Evolutionary conservation across 2,113 vertebrate species (phyloP).

Genomic region (Dipodomys merriami): DNA sequence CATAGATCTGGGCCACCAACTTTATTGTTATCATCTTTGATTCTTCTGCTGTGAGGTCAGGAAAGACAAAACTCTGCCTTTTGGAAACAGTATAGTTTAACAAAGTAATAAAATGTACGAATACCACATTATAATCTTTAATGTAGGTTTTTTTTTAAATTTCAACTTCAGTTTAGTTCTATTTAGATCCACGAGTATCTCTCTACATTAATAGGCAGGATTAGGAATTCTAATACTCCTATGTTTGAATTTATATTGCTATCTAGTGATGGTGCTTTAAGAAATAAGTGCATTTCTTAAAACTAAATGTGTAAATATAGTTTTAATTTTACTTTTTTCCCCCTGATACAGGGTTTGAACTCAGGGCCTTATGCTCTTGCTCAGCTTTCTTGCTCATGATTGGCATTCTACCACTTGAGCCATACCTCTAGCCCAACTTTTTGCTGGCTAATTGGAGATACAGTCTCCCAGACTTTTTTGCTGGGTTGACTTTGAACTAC

Average conservation of each 20-base stretch:
- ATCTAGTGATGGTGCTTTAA: background rate
- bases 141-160: conserved; percentile 24
- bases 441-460: too few relatives aligned
- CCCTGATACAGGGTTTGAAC: too few relatives aligned
- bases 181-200: background rate
- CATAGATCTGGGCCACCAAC: too few relatives aligned
- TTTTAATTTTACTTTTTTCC: background rate
- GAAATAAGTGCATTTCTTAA: conserved; percentile 27
- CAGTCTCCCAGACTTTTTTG: too few relatives aligned
- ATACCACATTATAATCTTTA: background rate
- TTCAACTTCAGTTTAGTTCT: background rate
- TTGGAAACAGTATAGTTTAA: background rate
- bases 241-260: conserved; percentile 4
- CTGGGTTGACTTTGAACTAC: too few relatives aligned
- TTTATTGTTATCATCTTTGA: too few relatives aligned
- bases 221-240: background rate
- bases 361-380: too few relatives aligned
- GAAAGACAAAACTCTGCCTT: conserved; percentile 10
- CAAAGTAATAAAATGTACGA: background rate
- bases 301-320: conserved; percentile 5
- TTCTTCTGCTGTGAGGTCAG: background rate
- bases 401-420: too few relatives aligned
- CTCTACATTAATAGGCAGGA: background rate
- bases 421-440: too few relatives aligned
- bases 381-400: too few relatives aligned